These are phyloP conservation scores for Chironomus tepperi DNA, from an alignment of 1,140 invertebrate genomes.

Conservation along the genomic window DNA sequence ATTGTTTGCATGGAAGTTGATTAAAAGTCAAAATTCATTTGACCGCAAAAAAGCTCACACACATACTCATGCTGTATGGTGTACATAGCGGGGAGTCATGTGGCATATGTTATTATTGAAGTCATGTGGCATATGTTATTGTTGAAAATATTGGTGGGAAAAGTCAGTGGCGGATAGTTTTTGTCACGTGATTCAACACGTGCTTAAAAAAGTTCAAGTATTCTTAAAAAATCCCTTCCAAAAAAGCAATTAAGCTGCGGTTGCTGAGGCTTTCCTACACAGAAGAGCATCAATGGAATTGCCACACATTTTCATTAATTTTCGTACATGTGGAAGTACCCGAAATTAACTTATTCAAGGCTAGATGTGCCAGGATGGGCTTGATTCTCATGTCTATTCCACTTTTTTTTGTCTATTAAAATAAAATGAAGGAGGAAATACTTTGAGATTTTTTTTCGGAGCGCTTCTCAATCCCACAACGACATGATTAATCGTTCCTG, in stretches of 20 bases:
- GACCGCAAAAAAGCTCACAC: background rate
- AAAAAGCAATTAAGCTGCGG: slow-evolving; percentile 11
- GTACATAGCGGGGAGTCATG: no score
- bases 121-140: background rate
- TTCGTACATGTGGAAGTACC: slow-evolving; percentile 2
- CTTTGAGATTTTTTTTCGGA: background rate
- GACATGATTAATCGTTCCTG: slow-evolving; percentile 2
- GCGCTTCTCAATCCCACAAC: background rate
- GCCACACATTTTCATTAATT: slow-evolving; percentile 9
- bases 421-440: background rate
- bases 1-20: background rate
- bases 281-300: background rate
- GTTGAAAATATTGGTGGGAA: background rate
- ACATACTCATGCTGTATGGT: background rate
- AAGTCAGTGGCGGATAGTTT: slow-evolving; percentile 3
- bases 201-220: background rate
- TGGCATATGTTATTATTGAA: background rate
- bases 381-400: no score
- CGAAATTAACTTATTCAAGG: background rate
- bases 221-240: background rate
- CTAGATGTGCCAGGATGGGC: no score
- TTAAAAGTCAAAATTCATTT: background rate
- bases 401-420: no score
- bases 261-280: background rate
- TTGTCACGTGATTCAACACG: background rate